Evolutionary conservation across 2,797 vertebrate species (phyloP), one percentile per base, ranked within the genome.

Genomic region (Leucoraja ocellata): DNA sequence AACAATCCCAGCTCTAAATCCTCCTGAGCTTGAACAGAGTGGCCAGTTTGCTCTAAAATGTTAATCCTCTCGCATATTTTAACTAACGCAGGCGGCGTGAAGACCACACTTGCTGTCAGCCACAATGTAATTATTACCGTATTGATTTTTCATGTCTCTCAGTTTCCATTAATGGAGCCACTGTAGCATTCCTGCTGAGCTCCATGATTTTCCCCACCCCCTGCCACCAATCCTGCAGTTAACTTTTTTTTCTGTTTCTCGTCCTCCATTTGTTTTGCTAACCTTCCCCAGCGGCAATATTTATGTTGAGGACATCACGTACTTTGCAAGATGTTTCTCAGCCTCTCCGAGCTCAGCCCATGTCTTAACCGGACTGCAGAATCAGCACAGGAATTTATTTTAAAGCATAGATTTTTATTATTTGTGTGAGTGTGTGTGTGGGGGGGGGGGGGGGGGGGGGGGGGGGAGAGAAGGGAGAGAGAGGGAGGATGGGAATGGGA

Each of bases 121-220:
- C 94, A 95, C 95, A 95, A 95, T 96, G 96, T 97, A 96, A 97
- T 97, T 97, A 97, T 97, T 95, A 95, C 93, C 95, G 95, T 96
- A 97, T 96, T 97, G 96, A 97, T 96, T 97, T 97, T 96, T 97
- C 96, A 96, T 96, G 95, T 96, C 95, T 97, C 97, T 96, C 96
- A 96, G 96, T 97, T 96, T 96, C 96, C 95, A 92, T 96, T 95
- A 94, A 95, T 96, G 94, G 94, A 95, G 94, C 95, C 95, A 94
- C 93, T 91, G 94, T 93, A 94, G 94, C 94, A 94, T 93, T 96
- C 95, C 95, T 95, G 95, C 88, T 95, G 94, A 95, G 94, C 94
- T 93, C 71, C 90, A 39, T 92, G 54, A 71, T 74, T 76, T 39
- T 18, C 46, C 39, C 46, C 46, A 46, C 46, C 46, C 46, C 46